A percentile compares a stretch with the other conserved stretches of the same genome.
Evolutionary conservation across 2,888 invertebrate species (phyloP).

Genomic region (Aricia artaxerxes): DNA sequence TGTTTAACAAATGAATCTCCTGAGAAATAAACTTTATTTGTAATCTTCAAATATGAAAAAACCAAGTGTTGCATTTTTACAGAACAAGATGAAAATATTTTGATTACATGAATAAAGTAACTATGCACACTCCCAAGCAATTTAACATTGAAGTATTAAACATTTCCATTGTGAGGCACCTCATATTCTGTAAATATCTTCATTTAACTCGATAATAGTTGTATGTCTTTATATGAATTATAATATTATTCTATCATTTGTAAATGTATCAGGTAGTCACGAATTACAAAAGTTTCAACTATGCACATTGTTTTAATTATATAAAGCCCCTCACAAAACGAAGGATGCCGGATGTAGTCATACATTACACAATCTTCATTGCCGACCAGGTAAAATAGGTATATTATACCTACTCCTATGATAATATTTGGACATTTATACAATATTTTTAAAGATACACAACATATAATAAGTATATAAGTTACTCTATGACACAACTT

Average conservation of each 20-base stretch:
- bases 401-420: neutral
- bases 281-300: conserved; percentile 14
- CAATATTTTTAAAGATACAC: neutral
- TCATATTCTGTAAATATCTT: conserved; percentile 12
- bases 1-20: neutral
- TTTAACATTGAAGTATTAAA: conserved; percentile 1
- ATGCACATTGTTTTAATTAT: conserved; percentile 2
- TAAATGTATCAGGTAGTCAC: conserved; percentile 29
- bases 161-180: neutral
- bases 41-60: neutral
- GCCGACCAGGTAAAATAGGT: neutral
- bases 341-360: neutral
- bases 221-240: conserved; percentile 5
- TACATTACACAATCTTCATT: neutral
- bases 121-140: neutral
- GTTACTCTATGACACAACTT: no score
- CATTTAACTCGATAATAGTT: neutral
- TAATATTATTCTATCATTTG: conserved; percentile 24
- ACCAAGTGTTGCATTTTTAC: neutral
- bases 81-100: neutral
- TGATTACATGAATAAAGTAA: neutral
- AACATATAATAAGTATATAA: no score
- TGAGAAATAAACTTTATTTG: neutral
- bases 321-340: neutral
- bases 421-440: neutral